Conservation (phyloP, 2,888 invertebrate genomes). For the Achlya flavicornis region DNA sequence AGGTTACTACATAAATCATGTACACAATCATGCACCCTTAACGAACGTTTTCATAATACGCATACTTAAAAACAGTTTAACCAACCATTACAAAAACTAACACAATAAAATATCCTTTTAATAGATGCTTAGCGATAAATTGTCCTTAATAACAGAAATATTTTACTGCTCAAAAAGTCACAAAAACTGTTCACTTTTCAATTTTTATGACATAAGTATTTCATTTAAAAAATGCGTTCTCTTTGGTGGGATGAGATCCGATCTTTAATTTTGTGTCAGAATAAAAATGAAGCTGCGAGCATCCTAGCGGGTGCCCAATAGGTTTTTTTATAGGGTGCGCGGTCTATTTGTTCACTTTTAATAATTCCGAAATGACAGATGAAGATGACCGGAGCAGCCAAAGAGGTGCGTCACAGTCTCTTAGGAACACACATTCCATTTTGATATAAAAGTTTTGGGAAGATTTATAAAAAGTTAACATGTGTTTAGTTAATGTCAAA, state of each 20-base stretch:
- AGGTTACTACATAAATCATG: constrained; percentile 29
- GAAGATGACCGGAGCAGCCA: constrained; percentile 61
- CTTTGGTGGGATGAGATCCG: constrained; percentile 71
- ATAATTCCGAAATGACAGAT: constrained; percentile 77
- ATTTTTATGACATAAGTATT: constrained; percentile 73
- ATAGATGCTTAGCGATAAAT: constrained; percentile 73
- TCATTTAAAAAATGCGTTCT: constrained; percentile 62
- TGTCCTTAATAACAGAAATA: constrained; percentile 78
- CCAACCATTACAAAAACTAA: constrained; percentile 64
- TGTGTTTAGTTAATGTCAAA: constrained; percentile 30
- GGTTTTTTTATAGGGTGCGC: constrained; percentile 53
- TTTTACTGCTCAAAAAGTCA: constrained; percentile 65
- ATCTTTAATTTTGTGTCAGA: constrained; percentile 76
- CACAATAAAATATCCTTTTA: constrained; percentile 76
- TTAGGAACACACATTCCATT: constrained; percentile 43
- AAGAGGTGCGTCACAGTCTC: constrained; percentile 58
- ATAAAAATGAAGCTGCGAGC: constrained; percentile 74
- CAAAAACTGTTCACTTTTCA: constrained; percentile 74
- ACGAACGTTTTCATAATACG: neutral
- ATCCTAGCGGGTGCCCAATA: constrained; percentile 69
- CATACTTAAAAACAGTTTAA: constrained; percentile 36
- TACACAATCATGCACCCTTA: constrained; percentile 16
- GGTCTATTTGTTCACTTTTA: constrained; percentile 58
- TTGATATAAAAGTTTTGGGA: constrained; percentile 37
- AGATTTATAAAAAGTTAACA: constrained; percentile 39